These are phyloP conservation scores for Fabriciana adippe DNA, from an alignment of 2,888 invertebrate genomes.

Conservation along the genomic window DNA sequence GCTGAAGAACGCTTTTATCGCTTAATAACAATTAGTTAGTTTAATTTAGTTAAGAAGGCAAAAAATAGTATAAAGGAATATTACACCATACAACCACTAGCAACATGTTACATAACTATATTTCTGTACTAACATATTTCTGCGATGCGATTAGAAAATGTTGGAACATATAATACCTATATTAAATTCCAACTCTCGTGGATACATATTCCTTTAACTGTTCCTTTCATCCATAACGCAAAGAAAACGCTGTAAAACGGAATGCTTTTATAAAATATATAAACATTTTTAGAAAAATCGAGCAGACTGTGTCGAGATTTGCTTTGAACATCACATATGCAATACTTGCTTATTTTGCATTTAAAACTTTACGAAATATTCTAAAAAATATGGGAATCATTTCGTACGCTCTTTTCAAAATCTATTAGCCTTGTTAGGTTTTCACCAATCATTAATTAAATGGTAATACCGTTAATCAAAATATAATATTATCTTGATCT, in stretches of 20 bases:
- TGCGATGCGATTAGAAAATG: not conserved
- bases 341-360: conserved; percentile 56
- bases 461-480: too few relatives aligned
- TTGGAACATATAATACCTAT: not conserved
- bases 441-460: too few relatives aligned
- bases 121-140: not conserved
- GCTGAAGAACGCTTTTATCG: too few relatives aligned
- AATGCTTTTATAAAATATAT: conserved; percentile 37
- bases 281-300: conserved; percentile 33
- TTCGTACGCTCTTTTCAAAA: conserved; percentile 22
- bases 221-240: conserved; percentile 16
- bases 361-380: conserved; percentile 53
- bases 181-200: not conserved
- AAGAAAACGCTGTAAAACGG: conserved; percentile 20
- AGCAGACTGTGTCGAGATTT: conserved; percentile 30
- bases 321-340: conserved; percentile 49
- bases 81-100: too few relatives aligned
- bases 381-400: conserved; percentile 40
- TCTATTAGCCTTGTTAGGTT: too few relatives aligned
- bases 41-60: too few relatives aligned
- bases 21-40: too few relatives aligned
- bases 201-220: conserved; percentile 11
- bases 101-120: too few relatives aligned
- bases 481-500: too few relatives aligned
- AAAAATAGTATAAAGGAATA: too few relatives aligned